Evolutionary conservation across 2,888 invertebrate genomes (phyloP).

Genomic region (Sepiola atlantica): DNA sequence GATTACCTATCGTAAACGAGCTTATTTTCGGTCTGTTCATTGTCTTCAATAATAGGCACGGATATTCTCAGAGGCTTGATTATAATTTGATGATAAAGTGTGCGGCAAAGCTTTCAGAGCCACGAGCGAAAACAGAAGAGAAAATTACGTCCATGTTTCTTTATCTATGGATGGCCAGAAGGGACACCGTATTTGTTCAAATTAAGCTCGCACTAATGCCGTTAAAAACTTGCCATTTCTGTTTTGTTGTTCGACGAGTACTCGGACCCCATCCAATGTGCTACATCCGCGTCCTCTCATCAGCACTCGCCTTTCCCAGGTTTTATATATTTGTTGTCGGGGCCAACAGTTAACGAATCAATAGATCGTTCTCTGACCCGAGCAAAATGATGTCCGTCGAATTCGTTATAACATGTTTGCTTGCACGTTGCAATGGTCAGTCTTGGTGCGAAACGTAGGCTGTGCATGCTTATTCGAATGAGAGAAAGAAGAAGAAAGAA

Average conservation of each 20-base stretch:
- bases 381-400: not conserved
- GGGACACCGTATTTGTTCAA: not conserved
- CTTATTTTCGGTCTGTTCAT: not conserved
- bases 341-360: not conserved
- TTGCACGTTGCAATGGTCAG: not conserved
- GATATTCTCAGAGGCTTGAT: not conserved
- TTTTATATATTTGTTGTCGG: not conserved
- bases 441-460: no score
- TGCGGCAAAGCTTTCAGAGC: not conserved
- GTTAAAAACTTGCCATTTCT: no score
- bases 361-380: not conserved
- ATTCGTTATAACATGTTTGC: not conserved
- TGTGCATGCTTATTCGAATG: no score
- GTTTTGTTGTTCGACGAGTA: not conserved
- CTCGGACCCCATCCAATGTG: not conserved
- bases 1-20: not conserved
- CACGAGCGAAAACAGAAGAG: not conserved
- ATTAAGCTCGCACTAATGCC: not conserved
- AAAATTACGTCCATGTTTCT: not conserved
- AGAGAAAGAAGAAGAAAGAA: no score
- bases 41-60: not conserved
- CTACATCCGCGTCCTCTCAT: not conserved
- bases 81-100: constrained; percentile 20
- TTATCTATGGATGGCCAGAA: not conserved
- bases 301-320: not conserved